phyloP scores from a whole-genome alignment of 2,797 vertebrate genomes.

The Galagoides demidoff region DNA sequence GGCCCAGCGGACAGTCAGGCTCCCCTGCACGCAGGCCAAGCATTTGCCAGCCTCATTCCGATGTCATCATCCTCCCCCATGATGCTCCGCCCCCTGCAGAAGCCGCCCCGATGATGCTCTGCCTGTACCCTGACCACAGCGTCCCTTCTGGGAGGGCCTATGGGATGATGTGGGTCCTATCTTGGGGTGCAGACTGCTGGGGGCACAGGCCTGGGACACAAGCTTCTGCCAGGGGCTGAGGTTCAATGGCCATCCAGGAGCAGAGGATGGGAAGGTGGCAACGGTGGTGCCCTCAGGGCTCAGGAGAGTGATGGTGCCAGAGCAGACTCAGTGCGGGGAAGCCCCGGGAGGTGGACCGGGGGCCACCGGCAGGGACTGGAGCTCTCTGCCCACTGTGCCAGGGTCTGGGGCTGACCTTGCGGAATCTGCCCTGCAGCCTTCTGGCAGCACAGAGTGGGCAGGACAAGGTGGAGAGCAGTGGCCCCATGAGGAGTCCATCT shows the following conservation, averaged over 20 bases:
- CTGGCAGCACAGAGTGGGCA: accelerated
- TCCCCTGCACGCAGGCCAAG: too few species aligned
- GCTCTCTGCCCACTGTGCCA: too few species aligned
- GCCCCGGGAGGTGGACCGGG: accelerated
- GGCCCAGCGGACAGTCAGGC: accelerated
- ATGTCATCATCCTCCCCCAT: too few species aligned
- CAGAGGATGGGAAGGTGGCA: accelerated
- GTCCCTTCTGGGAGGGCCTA: too few species aligned
- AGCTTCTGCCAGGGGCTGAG: accelerated
- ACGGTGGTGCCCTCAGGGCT: accelerated
- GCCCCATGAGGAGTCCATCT: accelerated
- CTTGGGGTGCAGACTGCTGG: not conserved
- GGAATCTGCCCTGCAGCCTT: accelerated
- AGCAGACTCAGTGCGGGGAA: not conserved
- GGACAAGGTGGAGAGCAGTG: accelerated
- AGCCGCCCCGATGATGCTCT: too few species aligned
- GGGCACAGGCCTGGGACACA: not conserved
- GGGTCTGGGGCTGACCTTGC: too few species aligned
- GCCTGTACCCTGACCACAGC: too few species aligned
- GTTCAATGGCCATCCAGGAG: accelerated
- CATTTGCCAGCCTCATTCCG: too few species aligned
- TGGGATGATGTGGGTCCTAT: too few species aligned
- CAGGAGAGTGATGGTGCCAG: not conserved
- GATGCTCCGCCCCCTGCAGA: too few species aligned
- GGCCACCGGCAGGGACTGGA: too few species aligned